Conservation (phyloP, 2,888 invertebrate species). For the Cybosia mesomella region DNA sequence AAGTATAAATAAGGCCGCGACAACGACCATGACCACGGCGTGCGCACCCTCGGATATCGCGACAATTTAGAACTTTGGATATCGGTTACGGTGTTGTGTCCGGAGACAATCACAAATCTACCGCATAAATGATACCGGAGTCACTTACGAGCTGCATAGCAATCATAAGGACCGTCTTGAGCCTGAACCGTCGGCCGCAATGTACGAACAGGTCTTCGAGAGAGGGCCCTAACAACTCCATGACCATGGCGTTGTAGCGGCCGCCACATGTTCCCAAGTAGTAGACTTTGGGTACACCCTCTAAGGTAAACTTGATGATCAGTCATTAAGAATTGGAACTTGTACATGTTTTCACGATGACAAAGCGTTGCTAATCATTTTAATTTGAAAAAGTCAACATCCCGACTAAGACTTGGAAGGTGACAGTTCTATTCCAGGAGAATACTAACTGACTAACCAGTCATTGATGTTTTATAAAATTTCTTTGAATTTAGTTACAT, state of each 20-base stretch:
- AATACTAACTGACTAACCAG: background rate
- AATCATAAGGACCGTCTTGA: slow-evolving; percentile 99
- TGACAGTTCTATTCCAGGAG: background rate
- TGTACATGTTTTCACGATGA: background rate
- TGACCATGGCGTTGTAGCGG: slow-evolving; percentile 99
- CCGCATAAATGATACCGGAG: slow-evolving; percentile 46
- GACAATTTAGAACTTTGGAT: slow-evolving; percentile 59
- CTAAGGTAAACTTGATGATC: slow-evolving; percentile 86
- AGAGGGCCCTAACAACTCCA: slow-evolving; percentile 99
- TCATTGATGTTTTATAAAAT: background rate
- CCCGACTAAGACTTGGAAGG: background rate
- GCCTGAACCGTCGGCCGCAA: slow-evolving; percentile 98
- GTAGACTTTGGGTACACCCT: slow-evolving; percentile 99
- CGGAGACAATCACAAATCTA: slow-evolving; percentile 59
- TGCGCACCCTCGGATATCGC: slow-evolving; percentile 69
- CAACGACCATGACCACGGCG: slow-evolving; percentile 79
- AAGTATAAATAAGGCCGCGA: slow-evolving; percentile 53
- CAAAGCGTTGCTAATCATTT: background rate
- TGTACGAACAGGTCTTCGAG: slow-evolving; percentile 99
- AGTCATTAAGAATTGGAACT: slow-evolving; percentile 33
- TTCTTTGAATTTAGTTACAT: background rate
- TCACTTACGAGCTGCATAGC: slow-evolving; percentile 97
- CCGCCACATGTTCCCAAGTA: slow-evolving; percentile 99
- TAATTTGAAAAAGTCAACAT: background rate
- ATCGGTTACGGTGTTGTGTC: slow-evolving; percentile 81